These are phyloP conservation scores for Drusus annulatus DNA, from an alignment of 1,140 invertebrate species.

Conservation along the genomic window DNA sequence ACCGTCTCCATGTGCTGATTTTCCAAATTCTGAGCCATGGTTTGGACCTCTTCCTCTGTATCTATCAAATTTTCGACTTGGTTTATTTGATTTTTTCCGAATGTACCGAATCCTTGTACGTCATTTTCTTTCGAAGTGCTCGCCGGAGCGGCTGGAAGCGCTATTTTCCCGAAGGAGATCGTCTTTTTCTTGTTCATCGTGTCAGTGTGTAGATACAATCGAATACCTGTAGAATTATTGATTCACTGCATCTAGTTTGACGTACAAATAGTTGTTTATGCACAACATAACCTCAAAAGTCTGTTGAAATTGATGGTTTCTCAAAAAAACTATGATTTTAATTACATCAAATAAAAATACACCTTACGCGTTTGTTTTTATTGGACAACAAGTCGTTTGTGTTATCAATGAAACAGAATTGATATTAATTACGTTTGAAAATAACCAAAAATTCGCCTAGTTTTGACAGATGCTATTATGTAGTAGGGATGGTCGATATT, in stretches of 20 bases:
- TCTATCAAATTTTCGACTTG: slow-evolving; percentile 65
- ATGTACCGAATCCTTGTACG: slow-evolving; percentile 75
- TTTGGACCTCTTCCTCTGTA: slow-evolving; percentile 72
- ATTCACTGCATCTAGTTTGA: neutral
- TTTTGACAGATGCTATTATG: neutral
- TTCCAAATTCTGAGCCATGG: slow-evolving; percentile 80
- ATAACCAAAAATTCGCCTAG: neutral
- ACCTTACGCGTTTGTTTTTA: neutral
- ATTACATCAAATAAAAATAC: neutral
- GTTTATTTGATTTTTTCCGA: slow-evolving; percentile 67
- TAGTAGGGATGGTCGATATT: too few relatives aligned
- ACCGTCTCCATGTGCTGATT: slow-evolving; percentile 77
- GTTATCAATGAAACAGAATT: neutral
- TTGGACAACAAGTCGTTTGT: neutral
- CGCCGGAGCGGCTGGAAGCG: slow-evolving; percentile 43
- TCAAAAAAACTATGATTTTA: neutral
- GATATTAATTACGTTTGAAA: neutral
- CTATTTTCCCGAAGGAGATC: slow-evolving; percentile 70
- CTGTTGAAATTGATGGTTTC: neutral
- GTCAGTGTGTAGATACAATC: neutral
- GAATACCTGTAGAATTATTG: neutral
- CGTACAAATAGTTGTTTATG: too few relatives aligned
- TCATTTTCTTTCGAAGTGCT: slow-evolving; percentile 40
- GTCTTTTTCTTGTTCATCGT: slow-evolving; percentile 66
- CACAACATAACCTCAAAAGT: neutral